A percentile compares a stretch with the other conserved stretches of the same genome.
Conservation (phyloP, 1,140 invertebrate genomes). For the Bombus affinis region DNA sequence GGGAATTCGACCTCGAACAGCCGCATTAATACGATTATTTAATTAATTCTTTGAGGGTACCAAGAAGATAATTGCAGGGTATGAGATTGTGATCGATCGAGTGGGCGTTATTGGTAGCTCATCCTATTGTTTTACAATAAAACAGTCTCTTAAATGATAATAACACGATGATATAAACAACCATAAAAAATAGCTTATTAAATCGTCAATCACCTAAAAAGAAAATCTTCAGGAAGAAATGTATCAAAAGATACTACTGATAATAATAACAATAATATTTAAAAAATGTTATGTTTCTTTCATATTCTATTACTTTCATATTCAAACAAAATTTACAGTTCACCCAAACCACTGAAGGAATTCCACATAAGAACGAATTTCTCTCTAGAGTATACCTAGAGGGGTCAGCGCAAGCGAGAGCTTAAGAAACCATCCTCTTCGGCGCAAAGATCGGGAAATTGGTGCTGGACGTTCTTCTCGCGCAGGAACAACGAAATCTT, state of each 20-base stretch:
- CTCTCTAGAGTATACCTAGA: neutral
- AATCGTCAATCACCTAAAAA: too few relatives aligned
- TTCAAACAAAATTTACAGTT: neutral
- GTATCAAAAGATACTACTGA: neutral
- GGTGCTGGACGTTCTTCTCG: conserved; percentile 48
- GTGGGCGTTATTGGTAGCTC: neutral
- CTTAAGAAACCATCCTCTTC: conserved; percentile 28
- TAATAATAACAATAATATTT: neutral
- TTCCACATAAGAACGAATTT: neutral
- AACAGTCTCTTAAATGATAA: neutral
- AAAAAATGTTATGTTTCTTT: neutral
- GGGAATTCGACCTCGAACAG: conserved; percentile 35
- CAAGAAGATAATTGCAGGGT: neutral
- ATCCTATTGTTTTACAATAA: neutral
- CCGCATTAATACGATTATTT: conserved; percentile 37
- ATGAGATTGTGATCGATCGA: neutral
- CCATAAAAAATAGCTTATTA: too few relatives aligned
- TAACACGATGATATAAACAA: neutral
- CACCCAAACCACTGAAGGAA: neutral
- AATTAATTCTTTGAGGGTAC: conserved; percentile 24
- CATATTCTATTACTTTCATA: neutral
- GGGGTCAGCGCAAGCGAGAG: neutral
- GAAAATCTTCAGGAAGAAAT: neutral
- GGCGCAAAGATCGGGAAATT: conserved; percentile 55
- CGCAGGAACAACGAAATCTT: conserved; percentile 59